phyloP scores from a whole-genome alignment of 2,797 vertebrate species.

The Arremon brunneinucha region DNA sequence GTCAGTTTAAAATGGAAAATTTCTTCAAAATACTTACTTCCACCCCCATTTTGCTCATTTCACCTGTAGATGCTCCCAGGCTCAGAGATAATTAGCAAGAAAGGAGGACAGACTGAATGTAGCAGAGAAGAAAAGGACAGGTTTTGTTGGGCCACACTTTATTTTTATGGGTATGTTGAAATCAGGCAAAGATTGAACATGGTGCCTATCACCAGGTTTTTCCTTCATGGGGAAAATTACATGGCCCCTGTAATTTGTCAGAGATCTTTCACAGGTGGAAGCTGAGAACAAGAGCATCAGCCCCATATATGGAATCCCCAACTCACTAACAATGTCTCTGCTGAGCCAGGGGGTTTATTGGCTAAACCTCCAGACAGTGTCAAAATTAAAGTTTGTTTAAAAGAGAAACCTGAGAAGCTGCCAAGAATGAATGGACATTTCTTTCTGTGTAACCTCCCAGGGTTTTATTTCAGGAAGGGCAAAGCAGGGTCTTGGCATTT shows the following conservation, averaged over 20 bases:
- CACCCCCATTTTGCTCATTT: background rate
- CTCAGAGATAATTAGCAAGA: background rate
- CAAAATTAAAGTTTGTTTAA: background rate
- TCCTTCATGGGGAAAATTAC: background rate
- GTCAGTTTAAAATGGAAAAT: background rate
- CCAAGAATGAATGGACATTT: background rate
- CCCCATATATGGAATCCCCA: accelerated
- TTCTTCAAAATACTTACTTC: background rate
- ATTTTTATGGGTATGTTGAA: background rate
- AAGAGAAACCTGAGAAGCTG: background rate
- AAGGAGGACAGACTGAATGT: background rate
- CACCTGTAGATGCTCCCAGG: background rate
- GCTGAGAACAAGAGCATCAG: background rate
- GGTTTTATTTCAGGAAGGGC: constrained; percentile 4
- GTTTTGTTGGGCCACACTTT: background rate
- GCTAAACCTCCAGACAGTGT: background rate
- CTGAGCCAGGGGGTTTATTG: background rate
- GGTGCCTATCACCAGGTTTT: background rate
- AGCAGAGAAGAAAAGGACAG: background rate
- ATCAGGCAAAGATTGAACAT: background rate
- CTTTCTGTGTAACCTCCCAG: background rate
- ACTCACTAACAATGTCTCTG: background rate
- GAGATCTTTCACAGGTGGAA: background rate
- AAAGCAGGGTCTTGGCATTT: background rate
- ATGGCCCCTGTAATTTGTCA: background rate